A percentile compares a stretch with the other conserved stretches of the same genome.
phyloP scores from a whole-genome alignment of 1,140 invertebrate genomes.

The Carcinoscorpius rotundicauda region DNA sequence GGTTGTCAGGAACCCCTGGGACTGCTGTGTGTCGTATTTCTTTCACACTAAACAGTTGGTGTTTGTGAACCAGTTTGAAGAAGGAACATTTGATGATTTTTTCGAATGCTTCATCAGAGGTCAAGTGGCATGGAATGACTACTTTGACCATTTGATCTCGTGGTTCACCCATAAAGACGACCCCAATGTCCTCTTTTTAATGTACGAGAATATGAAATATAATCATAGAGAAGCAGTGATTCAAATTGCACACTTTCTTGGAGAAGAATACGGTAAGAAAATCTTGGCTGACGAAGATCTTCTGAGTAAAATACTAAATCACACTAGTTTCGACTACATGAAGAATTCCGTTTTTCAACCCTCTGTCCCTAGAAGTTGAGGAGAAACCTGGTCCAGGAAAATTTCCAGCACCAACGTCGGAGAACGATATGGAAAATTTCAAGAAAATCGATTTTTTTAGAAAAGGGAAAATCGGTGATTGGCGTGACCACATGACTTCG shows the following conservation, averaged over 20 bases:
- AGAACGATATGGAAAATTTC: neutral
- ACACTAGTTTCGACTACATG: neutral
- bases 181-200: conserved; percentile 29
- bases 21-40: conserved; percentile 13
- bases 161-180: conserved; percentile 27
- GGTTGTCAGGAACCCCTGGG: conserved; percentile 10
- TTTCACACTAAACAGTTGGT: conserved; percentile 3
- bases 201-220: conserved; percentile 8
- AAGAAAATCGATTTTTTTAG: conserved; percentile 5
- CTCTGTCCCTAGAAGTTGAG: no score
- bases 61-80: neutral
- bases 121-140: conserved; percentile 29
- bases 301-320: no score
- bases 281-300: neutral
- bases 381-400: no score
- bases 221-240: conserved; percentile 1
- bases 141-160: conserved; percentile 28
- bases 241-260: conserved; percentile 30
- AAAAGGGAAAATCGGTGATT: conserved; percentile 7
- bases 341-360: neutral
- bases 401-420: no score
- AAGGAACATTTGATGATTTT: conserved; percentile 30
- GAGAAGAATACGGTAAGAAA: conserved; percentile 4
- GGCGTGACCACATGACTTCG: neutral
- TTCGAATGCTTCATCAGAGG: conserved; percentile 29